Conservation (phyloP, 2,888 invertebrate species). For the Phoronis australis region DNA sequence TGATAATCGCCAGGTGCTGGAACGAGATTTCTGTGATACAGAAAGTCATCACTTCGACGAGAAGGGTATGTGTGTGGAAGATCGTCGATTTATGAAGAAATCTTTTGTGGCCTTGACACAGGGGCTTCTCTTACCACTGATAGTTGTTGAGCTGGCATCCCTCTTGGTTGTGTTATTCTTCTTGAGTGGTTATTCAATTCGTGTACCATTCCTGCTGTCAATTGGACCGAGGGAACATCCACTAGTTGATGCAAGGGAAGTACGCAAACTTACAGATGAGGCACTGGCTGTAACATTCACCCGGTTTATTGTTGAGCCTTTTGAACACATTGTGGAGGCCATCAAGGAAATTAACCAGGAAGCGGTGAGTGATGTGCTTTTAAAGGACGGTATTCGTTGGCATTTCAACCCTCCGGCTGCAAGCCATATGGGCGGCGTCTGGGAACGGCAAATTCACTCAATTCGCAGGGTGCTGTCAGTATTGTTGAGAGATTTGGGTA, state of each 20-base stretch:
- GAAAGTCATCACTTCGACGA: no score
- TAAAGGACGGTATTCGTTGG: constrained; percentile 9
- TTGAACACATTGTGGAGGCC: background rate
- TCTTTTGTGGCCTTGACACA: constrained; percentile 11
- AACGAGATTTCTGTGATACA: no score
- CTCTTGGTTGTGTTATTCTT: constrained; percentile 11
- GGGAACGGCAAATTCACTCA: constrained; percentile 16
- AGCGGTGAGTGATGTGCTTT: no score
- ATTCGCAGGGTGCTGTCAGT: constrained; percentile 10
- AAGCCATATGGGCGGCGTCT: constrained; percentile 12
- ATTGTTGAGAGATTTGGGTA: background rate
- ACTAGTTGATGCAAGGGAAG: no score
- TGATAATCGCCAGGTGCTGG: no score
- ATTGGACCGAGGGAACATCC: constrained; percentile 9
- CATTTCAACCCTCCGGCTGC: constrained; percentile 10
- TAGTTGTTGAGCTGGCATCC: constrained; percentile 9
- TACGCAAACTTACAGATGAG: no score
- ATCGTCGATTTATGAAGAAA: no score
- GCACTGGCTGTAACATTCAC: no score
- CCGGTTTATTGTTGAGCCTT: no score
- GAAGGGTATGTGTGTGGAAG: no score
- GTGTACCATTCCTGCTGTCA: constrained; percentile 9
- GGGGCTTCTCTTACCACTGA: constrained; percentile 17
- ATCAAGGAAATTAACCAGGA: no score
- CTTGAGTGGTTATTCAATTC: constrained; percentile 13